Evolutionary conservation across 2,888 invertebrate species (phyloP), one percentile per base, ranked within the genome.

Genomic region (Pharmacophagus antenor): DNA sequence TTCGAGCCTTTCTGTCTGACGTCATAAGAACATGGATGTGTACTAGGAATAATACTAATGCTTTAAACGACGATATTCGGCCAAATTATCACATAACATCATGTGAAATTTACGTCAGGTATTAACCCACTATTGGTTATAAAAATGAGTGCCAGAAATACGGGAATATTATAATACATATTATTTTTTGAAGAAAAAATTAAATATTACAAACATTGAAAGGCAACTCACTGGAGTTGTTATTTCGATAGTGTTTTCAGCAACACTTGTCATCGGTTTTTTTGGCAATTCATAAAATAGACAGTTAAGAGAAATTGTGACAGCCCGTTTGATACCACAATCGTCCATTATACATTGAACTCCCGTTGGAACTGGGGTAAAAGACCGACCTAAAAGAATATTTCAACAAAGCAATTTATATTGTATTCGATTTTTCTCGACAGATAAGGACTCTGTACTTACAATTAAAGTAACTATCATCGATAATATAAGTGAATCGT

Each of bases 271-370:
- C n/a, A 42, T 49, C 56, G 46, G 41, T 61, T 56, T 51, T 37
- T 44, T 31, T 52, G 57, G 46, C 56, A 61, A 56, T 51, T 56
- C 51, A 17, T 47, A 41, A 61, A 61, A 56, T 56, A 61, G 56
- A 61, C 51, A 17, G 51, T 47, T 56, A 61, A 56, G 51, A 37
- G 51, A 56, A 51, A 50, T 46, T 55, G 55, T 51, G 10, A 52
- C 56, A 61, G 17, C 21, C 47, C 41, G 25, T 25, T 52, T 27
- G 51, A 31, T 44, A 49, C 44, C 5, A 8, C 21, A 50, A 22
- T 8, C 37, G 46, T 22, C 60, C 60, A 61, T 20, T 52, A 20
- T 56, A 56, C 15, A 20, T 1, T 47, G 60, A 61, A 7, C 60
- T 27, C 55, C n/a, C 12, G 7, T 2, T 23, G 17, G 22, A n/a